Evolutionary conservation across 1,140 invertebrate genomes (phyloP), one percentile per base, ranked within the genome.

Genomic region (Aphis gossypii): DNA sequence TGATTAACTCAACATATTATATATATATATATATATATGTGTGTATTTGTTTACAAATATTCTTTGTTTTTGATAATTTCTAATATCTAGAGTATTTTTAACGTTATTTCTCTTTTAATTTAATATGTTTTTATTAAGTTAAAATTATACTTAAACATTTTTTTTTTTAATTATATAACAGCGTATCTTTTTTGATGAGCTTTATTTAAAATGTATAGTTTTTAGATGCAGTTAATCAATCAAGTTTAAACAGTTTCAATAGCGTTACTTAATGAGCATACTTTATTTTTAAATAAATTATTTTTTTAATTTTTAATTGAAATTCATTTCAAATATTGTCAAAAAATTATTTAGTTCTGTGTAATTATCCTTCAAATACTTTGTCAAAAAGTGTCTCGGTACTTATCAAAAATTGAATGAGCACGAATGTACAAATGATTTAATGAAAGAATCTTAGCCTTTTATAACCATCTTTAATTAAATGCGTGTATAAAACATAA

Each of bases 141-240:
- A 76, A n/a, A n/a, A 76, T 76, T n/a, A 20, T 35, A n/a, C 5
- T 76, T 23, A n/a, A 76, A n/a, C n/a, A 76, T 76, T 76, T n/a
- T 76, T 20, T 76, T 76, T n/a, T 76, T 20, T n/a, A n/a, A 68
- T 14, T 76, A 76, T 76, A n/a, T 4, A 0, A n/a, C 14, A 76
- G 14, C n/a, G 4, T 76, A 76, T 76, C 60, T 68, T 68, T 76
- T 76, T n/a, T n/a, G 4, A n/a, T 76, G n/a, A 14, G 6, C 60
- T 6, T n/a, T n/a, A 76, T 76, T 76, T 76, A n/a, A 76, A n/a
- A n/a, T 76, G 5, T 76, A n/a, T 76, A 1, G n/a, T 76, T 76
- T 76, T 76, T n/a, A n/a, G 60, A 76, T 76, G 60, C n/a, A 76
- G 35, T 83, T 38, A 83, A 83, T 83, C 76, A 83, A 21, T 83